Percentiles rank a stretch among this genome's conserved stretches.
Conservation (phyloP, 1,140 invertebrate species). For the Globodera ellingtonae region DNA sequence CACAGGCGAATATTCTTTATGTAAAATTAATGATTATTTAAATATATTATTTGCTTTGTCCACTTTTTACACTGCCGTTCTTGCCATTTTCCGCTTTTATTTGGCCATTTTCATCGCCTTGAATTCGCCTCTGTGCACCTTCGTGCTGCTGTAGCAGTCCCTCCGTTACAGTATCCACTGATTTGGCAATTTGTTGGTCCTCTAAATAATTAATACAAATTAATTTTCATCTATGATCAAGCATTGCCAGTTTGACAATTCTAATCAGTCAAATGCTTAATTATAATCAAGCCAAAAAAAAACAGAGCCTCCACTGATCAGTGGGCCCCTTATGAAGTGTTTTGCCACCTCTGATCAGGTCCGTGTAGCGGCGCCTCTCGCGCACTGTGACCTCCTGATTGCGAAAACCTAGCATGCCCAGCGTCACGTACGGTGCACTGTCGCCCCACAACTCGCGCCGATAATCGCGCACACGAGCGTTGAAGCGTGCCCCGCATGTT, state of each 20-base stretch:
- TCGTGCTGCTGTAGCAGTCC: constrained; percentile 31
- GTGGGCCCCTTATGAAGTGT: no score
- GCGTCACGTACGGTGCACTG: constrained; percentile 55
- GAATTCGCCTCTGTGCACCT: constrained; percentile 48
- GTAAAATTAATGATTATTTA: not conserved
- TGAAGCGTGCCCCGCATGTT: constrained; percentile 82
- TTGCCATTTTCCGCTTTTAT: not conserved
- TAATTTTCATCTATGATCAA: constrained; percentile 7
- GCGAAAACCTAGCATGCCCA: constrained; percentile 56
- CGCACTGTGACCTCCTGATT: constrained; percentile 62
- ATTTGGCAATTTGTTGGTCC: constrained; percentile 49
- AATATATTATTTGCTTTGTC: not conserved
- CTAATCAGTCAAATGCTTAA: no score
- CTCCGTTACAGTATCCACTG: constrained; percentile 43
- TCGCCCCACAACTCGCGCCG: constrained; percentile 61
- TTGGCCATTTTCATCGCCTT: not conserved
- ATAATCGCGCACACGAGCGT: constrained; percentile 63
- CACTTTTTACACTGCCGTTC: not conserved
- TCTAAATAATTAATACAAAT: constrained; percentile 27
- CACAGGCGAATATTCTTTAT: constrained; percentile 63
- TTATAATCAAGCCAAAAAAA: no score
- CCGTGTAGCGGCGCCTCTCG: constrained; percentile 58
- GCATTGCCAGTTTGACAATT: no score
- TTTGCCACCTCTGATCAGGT: constrained; percentile 48
- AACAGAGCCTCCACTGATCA: no score